These are phyloP conservation scores for Brachyistius frenatus DNA, from an alignment of 2,113 vertebrate species.

Conservation along the genomic window DNA sequence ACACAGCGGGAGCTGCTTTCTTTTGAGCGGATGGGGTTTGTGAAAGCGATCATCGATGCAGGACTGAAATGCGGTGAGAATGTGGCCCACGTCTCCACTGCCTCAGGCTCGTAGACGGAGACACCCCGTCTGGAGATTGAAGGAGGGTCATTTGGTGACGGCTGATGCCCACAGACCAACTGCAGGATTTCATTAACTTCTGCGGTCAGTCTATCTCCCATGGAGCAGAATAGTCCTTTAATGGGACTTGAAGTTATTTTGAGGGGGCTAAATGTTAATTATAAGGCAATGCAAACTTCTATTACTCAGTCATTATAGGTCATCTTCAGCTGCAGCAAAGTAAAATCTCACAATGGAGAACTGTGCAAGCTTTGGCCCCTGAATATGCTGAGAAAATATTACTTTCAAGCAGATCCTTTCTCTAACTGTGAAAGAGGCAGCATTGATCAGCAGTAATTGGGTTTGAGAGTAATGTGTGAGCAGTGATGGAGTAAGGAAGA, in stretches of 20 bases:
- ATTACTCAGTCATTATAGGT: constrained; percentile 69
- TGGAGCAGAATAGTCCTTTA: constrained; percentile 64
- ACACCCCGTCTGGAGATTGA: constrained; percentile 66
- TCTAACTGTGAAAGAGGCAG: constrained; percentile 55
- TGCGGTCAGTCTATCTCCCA: constrained; percentile 64
- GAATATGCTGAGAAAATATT: constrained; percentile 66
- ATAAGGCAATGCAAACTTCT: constrained; percentile 58
- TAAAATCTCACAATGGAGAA: constrained; percentile 48
- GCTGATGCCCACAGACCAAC: constrained; percentile 60
- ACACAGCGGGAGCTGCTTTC: constrained; percentile 51
- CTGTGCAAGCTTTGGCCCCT: constrained; percentile 33
- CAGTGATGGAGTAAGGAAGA: constrained; percentile 61
- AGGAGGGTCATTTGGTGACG: constrained; percentile 67
- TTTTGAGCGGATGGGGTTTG: constrained; percentile 54
- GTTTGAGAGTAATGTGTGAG: constrained; percentile 65
- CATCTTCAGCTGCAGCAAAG: constrained; percentile 48
- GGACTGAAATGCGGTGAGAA: constrained; percentile 55
- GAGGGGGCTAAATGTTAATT: constrained; percentile 75
- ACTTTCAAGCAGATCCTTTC: constrained; percentile 63
- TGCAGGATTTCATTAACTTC: constrained; percentile 78
- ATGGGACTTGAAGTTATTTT: constrained; percentile 70
- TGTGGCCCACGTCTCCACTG: constrained; percentile 59
- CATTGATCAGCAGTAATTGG: constrained; percentile 71
- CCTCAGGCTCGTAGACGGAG: constrained; percentile 57
- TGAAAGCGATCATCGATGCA: constrained; percentile 71